Conservation (phyloP, 2,888 invertebrate genomes). For the Steinernema hermaphroditum region DNA sequence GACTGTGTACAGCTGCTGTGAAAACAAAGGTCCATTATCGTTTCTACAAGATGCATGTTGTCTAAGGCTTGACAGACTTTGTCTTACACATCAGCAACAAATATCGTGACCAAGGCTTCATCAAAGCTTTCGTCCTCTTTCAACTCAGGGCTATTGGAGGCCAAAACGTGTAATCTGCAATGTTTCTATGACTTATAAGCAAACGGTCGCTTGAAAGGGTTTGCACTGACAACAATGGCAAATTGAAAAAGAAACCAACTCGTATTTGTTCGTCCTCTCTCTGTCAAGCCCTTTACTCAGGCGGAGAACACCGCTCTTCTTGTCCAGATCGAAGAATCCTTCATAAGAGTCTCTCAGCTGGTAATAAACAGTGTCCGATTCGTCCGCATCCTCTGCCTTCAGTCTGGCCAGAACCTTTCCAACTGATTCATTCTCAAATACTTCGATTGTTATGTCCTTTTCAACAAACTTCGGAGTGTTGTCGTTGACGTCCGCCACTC, state of each 20-base stretch:
- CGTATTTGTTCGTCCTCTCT: neutral
- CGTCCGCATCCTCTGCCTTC: neutral
- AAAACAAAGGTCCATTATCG: slow-evolving; percentile 6
- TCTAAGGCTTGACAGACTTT: neutral
- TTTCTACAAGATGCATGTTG: neutral
- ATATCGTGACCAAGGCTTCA: neutral
- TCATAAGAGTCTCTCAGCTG: neutral
- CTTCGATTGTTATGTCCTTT: neutral
- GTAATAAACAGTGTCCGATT: neutral
- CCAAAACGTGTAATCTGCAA: slow-evolving; percentile 10
- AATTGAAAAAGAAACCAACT: neutral
- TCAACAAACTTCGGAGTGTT: slow-evolving; percentile 2
- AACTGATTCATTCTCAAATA: slow-evolving; percentile 17
- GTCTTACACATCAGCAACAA: neutral
- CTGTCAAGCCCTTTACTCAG: neutral
- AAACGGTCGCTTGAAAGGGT: no score
- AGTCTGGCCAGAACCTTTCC: slow-evolving; percentile 3
- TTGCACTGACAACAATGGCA: no score
- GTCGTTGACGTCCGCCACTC: slow-evolving; percentile 15
- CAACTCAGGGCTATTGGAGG: neutral
- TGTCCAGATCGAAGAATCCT: neutral
- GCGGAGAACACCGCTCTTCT: neutral
- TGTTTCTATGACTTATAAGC: neutral
- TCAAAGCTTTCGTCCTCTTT: neutral
- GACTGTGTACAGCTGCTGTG: slow-evolving; percentile 5